phyloP scores from a whole-genome alignment of 2,113 vertebrate genomes.

The Ceuthmochares aereus region DNA sequence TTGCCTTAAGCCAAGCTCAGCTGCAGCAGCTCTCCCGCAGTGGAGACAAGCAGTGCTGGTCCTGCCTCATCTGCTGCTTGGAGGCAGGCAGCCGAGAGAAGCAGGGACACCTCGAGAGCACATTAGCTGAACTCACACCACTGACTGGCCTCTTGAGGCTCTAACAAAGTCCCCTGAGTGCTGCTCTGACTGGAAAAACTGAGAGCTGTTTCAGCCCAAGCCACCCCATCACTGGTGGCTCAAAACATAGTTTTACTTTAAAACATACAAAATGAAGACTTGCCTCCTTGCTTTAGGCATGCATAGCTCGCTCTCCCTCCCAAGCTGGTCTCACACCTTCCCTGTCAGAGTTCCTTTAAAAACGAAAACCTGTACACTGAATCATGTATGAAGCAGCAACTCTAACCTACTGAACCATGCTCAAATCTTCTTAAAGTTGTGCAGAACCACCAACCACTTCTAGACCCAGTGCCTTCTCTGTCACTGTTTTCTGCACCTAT shows the following conservation, averaged over 20 bases:
- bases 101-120: fast-evolving
- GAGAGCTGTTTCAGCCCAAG: neutral
- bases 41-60: fast-evolving
- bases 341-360: neutral
- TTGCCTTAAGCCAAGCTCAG: neutral
- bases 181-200: neutral
- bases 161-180: neutral
- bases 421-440: neutral
- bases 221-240: neutral
- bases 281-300: neutral
- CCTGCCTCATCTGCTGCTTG: neutral
- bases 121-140: neutral
- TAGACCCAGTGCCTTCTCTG: neutral
- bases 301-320: neutral
- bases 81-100: neutral
- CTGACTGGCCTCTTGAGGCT: neutral
- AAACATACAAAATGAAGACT: neutral
- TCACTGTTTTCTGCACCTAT: neutral
- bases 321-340: neutral
- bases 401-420: neutral
- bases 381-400: neutral
- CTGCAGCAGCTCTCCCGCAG: neutral
- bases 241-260: neutral
- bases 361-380: neutral
- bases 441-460: neutral